A percentile compares a stretch with the other conserved stretches of the same genome.
These are phyloP conservation scores for Odontamblyopus rebecca DNA, from an alignment of 2,797 vertebrate species.

Conservation along the genomic window DNA sequence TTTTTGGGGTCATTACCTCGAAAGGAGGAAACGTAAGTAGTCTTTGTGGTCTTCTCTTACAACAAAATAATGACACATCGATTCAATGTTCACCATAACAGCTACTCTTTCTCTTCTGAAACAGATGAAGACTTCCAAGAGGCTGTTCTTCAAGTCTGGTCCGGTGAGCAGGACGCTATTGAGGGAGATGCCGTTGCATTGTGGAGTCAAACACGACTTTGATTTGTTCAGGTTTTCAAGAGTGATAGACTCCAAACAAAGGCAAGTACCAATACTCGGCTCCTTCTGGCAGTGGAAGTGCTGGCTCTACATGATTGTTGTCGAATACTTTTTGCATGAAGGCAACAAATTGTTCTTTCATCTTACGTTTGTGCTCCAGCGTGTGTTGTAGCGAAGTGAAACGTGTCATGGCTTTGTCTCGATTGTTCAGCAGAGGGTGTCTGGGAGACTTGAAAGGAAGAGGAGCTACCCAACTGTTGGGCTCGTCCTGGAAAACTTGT, in stretches of 20 bases:
- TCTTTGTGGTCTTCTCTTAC: too few relatives aligned
- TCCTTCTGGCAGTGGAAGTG: neutral
- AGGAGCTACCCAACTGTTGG: neutral
- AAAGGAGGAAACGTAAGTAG: too few relatives aligned
- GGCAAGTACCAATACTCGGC: neutral
- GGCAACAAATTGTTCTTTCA: neutral
- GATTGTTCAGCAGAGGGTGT: neutral
- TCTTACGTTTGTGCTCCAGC: neutral
- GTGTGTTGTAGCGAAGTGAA: neutral
- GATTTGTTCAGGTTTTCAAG: neutral
- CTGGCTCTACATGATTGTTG: neutral
- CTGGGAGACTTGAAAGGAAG: neutral
- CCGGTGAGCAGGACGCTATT: too few relatives aligned
- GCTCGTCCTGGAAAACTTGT: neutral
- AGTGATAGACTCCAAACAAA: neutral
- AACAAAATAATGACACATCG: too few relatives aligned
- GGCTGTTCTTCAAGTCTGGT: too few relatives aligned
- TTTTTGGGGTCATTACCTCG: too few relatives aligned
- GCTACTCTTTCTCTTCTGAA: too few relatives aligned
- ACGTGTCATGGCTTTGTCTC: neutral
- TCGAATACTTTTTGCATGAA: conserved; percentile 1
- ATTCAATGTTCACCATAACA: too few relatives aligned
- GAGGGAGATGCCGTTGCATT: too few relatives aligned
- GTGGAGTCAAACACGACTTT: too few relatives aligned
- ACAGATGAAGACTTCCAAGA: too few relatives aligned